Base-by-base conservation (phyloP, 2,888 invertebrate species). In the Hyppa rectilinea region DNA sequence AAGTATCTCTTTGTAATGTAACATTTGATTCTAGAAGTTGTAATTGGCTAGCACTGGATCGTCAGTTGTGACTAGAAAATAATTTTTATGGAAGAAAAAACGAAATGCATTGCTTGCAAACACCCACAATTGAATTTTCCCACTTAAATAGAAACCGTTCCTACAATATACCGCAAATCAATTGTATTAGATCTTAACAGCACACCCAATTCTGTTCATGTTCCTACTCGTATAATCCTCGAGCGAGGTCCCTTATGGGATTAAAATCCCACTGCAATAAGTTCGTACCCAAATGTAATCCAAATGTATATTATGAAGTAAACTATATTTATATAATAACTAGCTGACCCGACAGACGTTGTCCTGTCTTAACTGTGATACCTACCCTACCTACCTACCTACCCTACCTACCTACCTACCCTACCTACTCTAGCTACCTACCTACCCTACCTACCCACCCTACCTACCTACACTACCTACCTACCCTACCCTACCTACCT, bases 191-290 rank as follows among this genome's bases (percentile, higher is more conserved):
- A 43, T 58, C 49, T 62, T 59, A 62, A 66, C 40, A 52, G 29
- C 45, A 36, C 34, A 34, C 55, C 65, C 47, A 61, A 61, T 65
- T 65, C 40, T n/a, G 50, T 52, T 65, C 50, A 40, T 64, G 59
- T n/a, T n/a, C n/a, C n/a, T n/a, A n/a, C n/a, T n/a, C n/a, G n/a
- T 60, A 50, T 79, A 74, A 73, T 76, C 80, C 60, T 45, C 23
- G 45, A 73, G 17, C 6, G 50, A 47, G 34, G 45, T 61, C 64
- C 61, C 71, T 12, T 43, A 58, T 17, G 69, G 66, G 83, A 80
- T 67, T 80, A 50, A 53, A 70, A 67, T 53, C 69, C 69, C 40
- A 59, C 23, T 52, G 64, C 75, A 71, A 64, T 82, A 71, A 70
- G 47, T 69, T 59, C 29, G 29, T 38, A 56, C 36, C 20, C 40